Base-by-base conservation (phyloP, 1,140 invertebrate species). In the Drosophila teissieri region DNA sequence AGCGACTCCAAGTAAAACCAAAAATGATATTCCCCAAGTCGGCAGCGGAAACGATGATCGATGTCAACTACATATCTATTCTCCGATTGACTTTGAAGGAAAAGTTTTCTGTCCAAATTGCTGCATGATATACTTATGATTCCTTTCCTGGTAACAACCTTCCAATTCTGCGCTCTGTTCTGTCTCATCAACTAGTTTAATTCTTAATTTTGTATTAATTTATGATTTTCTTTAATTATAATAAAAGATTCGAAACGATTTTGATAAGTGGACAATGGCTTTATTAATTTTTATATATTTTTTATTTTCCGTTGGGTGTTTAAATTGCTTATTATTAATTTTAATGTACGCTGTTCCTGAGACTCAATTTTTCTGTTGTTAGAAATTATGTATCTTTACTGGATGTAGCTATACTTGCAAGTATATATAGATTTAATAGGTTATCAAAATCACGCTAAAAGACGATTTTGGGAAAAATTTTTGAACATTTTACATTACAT, bases 201-300 rank as follows among this genome's bases (percentile, higher is more conserved):
- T 85, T 83, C 69, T 80, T 86, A 86, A 88, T 78, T 88, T 86
- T 88, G 82, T 86, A 86, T 88, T 86, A 86, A 86, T 86, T 86
- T 86, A 86, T 86, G 75, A 88, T 79, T 82, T 81, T 72, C 53
- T 70, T 77, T 80, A 85, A 80, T 86, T 86, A 78, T 75, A 85
- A 88, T 88, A 88, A 76, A 84, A 85, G 63, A 84, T 79, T 75
- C 58, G 65, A 86, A 86, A 88, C 75, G 83, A 85, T 52, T 60
- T 60, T 45, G 45, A 56, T 74, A 85, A 57, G 52, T 4, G 10
- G 15, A 12, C 4, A 11, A 5, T 12, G 10, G 10, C 8, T 3
- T 51, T 27, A 11, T 27, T 48, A 2, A 14, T 51, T 15, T 31
- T 1, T 4, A 4, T 24, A 4, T 24, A 4, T 24, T 24, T 4